phyloP scores from a whole-genome alignment of 2,113 vertebrate species.

The Pan paniscus region DNA sequence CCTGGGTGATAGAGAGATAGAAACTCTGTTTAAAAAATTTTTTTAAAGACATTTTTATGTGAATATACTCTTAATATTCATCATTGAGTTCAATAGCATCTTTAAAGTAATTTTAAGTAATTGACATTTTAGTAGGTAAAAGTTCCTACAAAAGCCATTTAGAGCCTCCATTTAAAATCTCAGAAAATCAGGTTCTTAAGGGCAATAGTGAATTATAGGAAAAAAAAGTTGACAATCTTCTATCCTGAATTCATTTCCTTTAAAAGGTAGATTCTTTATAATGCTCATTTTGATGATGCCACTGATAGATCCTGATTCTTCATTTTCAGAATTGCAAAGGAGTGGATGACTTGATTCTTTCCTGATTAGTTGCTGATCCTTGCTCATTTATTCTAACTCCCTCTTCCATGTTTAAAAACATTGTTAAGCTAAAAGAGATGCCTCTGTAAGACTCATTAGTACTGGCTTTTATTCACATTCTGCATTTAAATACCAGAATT shows the following conservation, averaged over 20 bases:
- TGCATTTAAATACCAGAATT: neutral
- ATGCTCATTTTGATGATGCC: neutral
- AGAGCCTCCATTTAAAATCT: neutral
- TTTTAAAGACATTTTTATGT: neutral
- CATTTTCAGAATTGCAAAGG: conserved; percentile 5
- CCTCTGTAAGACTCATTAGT: neutral
- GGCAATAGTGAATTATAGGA: neutral
- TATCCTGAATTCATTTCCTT: neutral
- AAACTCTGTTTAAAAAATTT: rapidly evolving
- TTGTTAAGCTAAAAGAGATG: neutral
- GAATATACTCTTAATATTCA: conserved; percentile 11
- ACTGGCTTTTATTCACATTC: neutral
- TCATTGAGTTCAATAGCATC: neutral
- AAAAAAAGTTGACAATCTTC: neutral
- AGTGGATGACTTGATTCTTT: neutral
- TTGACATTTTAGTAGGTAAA: neutral
- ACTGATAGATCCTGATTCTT: neutral
- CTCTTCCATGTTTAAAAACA: neutral
- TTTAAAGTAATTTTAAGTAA: conserved; percentile 1
- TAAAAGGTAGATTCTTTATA: neutral
- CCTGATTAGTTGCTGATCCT: neutral
- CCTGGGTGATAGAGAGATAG: too few species aligned
- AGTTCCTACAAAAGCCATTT: neutral
- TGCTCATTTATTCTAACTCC: neutral
- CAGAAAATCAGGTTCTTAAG: neutral